Percentiles rank a stretch among this genome's conserved stretches.
Conservation (phyloP, 2,797 vertebrate species). For the Neolamprologus multifasciatus region DNA sequence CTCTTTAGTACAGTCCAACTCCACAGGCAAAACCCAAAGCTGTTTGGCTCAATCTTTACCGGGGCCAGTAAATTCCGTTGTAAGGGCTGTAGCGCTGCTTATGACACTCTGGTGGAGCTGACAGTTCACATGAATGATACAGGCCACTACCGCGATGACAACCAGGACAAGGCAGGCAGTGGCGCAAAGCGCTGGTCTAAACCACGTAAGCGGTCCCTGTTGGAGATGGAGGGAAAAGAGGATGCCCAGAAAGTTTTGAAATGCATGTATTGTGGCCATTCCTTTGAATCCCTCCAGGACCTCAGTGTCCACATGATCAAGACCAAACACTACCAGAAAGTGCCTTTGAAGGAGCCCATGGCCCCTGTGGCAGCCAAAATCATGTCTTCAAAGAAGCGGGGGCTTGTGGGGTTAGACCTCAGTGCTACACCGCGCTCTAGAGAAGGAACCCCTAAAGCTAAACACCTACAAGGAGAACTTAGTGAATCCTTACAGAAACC, state of each 20-base stretch:
- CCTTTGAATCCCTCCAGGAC: slow-evolving; percentile 98
- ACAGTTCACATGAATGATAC: slow-evolving; percentile 99
- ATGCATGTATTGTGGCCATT: slow-evolving; percentile 99
- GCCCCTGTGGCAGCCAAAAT: slow-evolving; percentile 90
- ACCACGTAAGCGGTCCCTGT: slow-evolving; percentile 93
- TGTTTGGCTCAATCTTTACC: slow-evolving; percentile 96
- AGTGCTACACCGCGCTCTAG: slow-evolving; percentile 83
- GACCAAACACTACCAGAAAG: slow-evolving; percentile 99
- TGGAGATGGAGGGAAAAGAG: slow-evolving; percentile 99
- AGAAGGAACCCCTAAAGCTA: slow-evolving; percentile 78
- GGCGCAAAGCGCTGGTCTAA: slow-evolving; percentile 96
- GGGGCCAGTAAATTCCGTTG: slow-evolving; percentile 99
- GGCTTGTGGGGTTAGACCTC: slow-evolving; percentile 84
- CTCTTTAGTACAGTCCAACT: slow-evolving; percentile 97
- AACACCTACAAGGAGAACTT: slow-evolving; percentile 61
- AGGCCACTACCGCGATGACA: slow-evolving; percentile 97
- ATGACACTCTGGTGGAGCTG: slow-evolving; percentile 95
- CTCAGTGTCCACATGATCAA: slow-evolving; percentile 99
- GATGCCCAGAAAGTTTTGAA: slow-evolving; percentile 97
- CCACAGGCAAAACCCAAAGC: slow-evolving; percentile 94
- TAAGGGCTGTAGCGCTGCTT: slow-evolving; percentile 96
- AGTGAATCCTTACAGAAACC: slow-evolving; percentile 80
- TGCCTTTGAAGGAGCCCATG: slow-evolving; percentile 99
- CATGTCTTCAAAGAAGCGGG: slow-evolving; percentile 86
- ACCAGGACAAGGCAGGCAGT: slow-evolving; percentile 88